Evolutionary conservation across 1,140 invertebrate species (phyloP).

Genomic region (Colletes latitarsis): DNA sequence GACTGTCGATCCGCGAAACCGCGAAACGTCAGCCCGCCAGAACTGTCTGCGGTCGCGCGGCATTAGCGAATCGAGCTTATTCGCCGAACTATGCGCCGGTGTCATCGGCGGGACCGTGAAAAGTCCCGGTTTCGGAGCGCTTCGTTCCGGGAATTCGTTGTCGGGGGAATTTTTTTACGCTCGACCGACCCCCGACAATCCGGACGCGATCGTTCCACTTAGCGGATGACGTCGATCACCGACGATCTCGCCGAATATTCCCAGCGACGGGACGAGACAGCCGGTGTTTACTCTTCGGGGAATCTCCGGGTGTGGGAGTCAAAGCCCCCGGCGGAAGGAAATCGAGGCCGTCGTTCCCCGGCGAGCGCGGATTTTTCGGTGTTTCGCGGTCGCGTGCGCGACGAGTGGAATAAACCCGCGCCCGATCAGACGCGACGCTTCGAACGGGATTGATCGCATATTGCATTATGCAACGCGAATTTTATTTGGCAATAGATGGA

Average conservation of each 20-base stretch:
- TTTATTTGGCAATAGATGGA: constrained; percentile 2
- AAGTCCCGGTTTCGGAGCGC: constrained; percentile 32
- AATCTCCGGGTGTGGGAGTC: constrained; percentile 7
- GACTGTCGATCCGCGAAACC: constrained; percentile 61
- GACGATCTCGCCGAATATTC: constrained; percentile 12
- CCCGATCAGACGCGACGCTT: constrained; percentile 19
- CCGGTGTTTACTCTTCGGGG: constrained; percentile 24
- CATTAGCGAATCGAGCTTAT: constrained; percentile 61
- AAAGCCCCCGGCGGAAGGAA: background rate
- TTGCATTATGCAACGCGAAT: background rate
- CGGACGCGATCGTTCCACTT: constrained; percentile 21
- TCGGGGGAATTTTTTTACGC: constrained; percentile 37
- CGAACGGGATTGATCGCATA: background rate
- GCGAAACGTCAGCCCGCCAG: constrained; percentile 55
- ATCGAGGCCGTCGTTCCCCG: too few species aligned
- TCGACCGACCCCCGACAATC: constrained; percentile 43
- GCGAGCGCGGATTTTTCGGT: background rate
- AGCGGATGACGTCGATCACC: background rate
- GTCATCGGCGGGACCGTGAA: constrained; percentile 37
- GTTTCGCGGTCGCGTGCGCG: background rate
- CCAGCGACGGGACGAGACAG: constrained; percentile 6
- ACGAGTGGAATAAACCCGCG: constrained; percentile 7
- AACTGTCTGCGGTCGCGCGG: constrained; percentile 60
- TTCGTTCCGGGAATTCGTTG: constrained; percentile 39
- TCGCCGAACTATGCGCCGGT: constrained; percentile 1